Evolutionary conservation across 1,140 invertebrate genomes (phyloP).

Genomic region (Penaeus vannamei): DNA sequence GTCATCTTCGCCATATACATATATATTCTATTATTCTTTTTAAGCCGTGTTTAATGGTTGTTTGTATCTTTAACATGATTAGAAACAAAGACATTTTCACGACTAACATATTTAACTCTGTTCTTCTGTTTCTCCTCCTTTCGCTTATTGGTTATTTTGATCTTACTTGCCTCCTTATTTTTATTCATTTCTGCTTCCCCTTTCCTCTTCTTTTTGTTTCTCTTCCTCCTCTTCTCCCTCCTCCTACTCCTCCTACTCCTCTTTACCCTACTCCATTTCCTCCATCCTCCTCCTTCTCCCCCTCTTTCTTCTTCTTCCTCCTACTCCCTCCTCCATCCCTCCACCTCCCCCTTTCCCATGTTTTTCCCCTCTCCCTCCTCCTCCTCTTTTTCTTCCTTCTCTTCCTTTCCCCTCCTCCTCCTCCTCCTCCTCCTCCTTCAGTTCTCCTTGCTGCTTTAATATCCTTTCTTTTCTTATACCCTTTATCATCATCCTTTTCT

Average conservation of each 20-base stretch:
- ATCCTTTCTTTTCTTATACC: no score
- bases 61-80: background rate
- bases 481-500: no score
- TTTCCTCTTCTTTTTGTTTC: background rate
- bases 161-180: background rate
- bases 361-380: conserved; percentile 8
- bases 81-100: no score
- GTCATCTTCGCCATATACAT: no score
- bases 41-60: background rate
- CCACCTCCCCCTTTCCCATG: background rate
- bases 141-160: background rate
- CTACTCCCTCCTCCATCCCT: background rate
- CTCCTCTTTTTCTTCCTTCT: conserved; percentile 6
- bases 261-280: background rate
- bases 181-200: background rate
- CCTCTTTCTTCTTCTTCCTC: background rate
- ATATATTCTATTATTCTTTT: no score
- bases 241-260: background rate
- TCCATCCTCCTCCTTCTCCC: background rate
- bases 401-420: no score
- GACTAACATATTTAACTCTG: background rate
- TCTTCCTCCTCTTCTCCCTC: conserved; percentile 18
- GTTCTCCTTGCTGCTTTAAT: no score
- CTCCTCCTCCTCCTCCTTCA: no score
- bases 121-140: conserved; percentile 13